Percentiles rank a stretch among this genome's conserved stretches.
Conservation (phyloP, 2,113 vertebrate genomes). For the Prionailurus bengalensis region DNA sequence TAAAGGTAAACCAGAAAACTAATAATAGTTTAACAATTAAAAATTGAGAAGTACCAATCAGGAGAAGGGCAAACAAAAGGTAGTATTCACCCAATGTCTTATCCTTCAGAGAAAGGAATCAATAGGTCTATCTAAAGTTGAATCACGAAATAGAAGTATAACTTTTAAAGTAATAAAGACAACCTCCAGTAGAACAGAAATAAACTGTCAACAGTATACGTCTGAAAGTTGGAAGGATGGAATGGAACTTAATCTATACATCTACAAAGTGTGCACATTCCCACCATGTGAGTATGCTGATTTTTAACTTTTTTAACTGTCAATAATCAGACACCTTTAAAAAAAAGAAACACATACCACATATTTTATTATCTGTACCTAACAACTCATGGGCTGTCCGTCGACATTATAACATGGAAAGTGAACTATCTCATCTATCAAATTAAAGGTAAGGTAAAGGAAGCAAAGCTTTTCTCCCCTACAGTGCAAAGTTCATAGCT, state of each 20-base stretch:
- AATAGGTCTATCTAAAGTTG: background rate
- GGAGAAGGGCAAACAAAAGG: background rate
- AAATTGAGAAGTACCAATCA: background rate
- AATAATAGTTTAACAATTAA: slow-evolving; percentile 14
- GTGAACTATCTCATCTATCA: slow-evolving; percentile 21
- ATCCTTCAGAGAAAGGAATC: background rate
- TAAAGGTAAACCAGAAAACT: background rate
- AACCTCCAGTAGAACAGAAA: slow-evolving; percentile 39
- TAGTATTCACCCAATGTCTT: background rate
- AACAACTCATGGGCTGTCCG: background rate
- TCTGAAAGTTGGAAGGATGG: background rate
- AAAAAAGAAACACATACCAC: background rate
- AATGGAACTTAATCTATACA: background rate
- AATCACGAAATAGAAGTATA: background rate
- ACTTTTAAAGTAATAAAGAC: slow-evolving; percentile 52
- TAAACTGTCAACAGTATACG: background rate
- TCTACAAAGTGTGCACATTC: background rate
- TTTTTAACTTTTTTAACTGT: slow-evolving; percentile 17
- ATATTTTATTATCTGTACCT: background rate
- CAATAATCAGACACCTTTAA: background rate
- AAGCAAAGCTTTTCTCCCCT: background rate
- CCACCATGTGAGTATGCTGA: background rate
- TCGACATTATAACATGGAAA: slow-evolving; percentile 43
- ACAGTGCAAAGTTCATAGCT: slow-evolving; percentile 23
- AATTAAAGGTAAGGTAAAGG: background rate